phyloP scores from a whole-genome alignment of 2,888 invertebrate species.

The Andrena camellia region DNA sequence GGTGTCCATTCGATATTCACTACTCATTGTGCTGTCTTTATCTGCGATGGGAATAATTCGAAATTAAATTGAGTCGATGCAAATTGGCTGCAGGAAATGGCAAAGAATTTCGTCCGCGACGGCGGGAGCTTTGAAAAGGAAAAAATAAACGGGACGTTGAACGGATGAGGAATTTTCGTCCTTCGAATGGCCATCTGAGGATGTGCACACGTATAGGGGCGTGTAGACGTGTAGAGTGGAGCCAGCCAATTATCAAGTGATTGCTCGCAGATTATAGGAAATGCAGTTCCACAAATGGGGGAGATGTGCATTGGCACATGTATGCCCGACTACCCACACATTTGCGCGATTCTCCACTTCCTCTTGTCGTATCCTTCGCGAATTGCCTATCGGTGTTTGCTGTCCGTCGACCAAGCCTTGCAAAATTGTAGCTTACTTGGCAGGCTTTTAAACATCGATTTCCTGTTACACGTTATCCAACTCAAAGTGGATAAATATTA shows the following conservation, averaged over 20 bases:
- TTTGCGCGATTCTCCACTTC: slow-evolving; percentile 59
- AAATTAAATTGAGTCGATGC: neutral
- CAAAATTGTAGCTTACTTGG: slow-evolving; percentile 11
- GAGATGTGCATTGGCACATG: slow-evolving; percentile 65
- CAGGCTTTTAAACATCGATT: slow-evolving; percentile 15
- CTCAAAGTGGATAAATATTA: neutral
- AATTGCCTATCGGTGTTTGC: slow-evolving; percentile 78
- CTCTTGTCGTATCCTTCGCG: slow-evolving; percentile 70
- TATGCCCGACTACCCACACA: slow-evolving; percentile 52
- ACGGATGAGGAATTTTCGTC: slow-evolving; percentile 62
- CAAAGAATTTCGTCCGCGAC: slow-evolving; percentile 16
- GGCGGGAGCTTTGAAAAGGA: neutral
- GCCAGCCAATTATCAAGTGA: slow-evolving; percentile 77
- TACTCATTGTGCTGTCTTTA: neutral
- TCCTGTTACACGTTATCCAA: neutral
- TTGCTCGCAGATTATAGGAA: slow-evolving; percentile 81
- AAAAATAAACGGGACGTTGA: slow-evolving; percentile 53
- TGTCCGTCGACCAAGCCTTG: slow-evolving; percentile 55
- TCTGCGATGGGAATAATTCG: neutral
- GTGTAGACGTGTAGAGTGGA: slow-evolving; percentile 20
- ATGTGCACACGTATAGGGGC: slow-evolving; percentile 51
- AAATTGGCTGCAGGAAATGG: neutral
- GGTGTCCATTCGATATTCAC: no score
- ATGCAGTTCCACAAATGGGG: slow-evolving; percentile 76
- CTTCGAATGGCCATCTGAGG: slow-evolving; percentile 66